Evolutionary conservation across 2,113 vertebrate genomes (phyloP), one percentile per base, ranked within the genome.

Genomic region (Scolopax mira): DNA sequence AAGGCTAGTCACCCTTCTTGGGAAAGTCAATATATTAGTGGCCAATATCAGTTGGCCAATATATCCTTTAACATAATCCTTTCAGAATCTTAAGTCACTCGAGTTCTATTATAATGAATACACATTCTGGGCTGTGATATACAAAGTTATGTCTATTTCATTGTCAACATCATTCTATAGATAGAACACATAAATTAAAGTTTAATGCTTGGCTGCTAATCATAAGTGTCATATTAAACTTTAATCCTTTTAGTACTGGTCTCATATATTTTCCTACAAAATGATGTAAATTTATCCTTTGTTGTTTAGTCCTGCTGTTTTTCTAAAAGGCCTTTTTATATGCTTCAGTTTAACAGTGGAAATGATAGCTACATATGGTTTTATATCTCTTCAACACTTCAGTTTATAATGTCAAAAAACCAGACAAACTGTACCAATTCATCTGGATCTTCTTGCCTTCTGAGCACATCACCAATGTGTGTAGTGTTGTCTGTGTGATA

Each of bases 401-500:
- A 49, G 77, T 65, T 85, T 67, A 64, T 78, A 86, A 90, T 93
- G 31, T 27, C 7, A 52, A 84, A 88, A 90, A 67, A 41, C 0
- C 15, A 5, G 1, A 33, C 52, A 87, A 90, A 79, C 61, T 49
- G 7, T 58, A 69, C 64, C 44, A 79, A 84, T 65, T 78, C 55
- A 62, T 86, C 69, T 88, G 60, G 25, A 75, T 58, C 88, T 92
- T 83, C 71, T 93, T 84, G 88, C 77, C 77, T 86, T 49, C 82
- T 94, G 69, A 96, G 93, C 85, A 85, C 44, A 79, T 61, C 83
- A 10, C 65, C 58, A 83, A 87, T 94, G 93, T 83, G 8, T 84
- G 41, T 30, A 89, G 72, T 75, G 52, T n/a, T 96, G 88, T 90
- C 85, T 89, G 57, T 93, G n/a, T 79, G 82, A 88, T 60, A 93